phyloP scores from a whole-genome alignment of 1,140 invertebrate genomes.

The Papilio xuthus region DNA sequence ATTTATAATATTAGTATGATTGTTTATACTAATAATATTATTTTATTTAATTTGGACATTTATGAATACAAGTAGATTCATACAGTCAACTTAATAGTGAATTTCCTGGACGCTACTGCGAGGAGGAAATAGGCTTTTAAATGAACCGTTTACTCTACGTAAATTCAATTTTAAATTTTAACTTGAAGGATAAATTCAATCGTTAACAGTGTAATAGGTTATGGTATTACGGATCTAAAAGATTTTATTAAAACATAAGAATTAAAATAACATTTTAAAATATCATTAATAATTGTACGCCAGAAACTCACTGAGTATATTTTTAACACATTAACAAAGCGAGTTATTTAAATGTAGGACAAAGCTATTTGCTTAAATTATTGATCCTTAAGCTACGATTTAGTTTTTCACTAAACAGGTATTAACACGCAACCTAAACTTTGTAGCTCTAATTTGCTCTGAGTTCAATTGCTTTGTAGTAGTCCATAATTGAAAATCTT shows the following conservation, averaged over 20 bases:
- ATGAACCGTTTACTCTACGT: slow-evolving; percentile 50
- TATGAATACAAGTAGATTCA: slow-evolving; percentile 17
- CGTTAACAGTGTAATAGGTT: not conserved
- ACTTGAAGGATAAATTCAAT: slow-evolving; percentile 1
- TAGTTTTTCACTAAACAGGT: not conserved
- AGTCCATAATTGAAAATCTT: not conserved
- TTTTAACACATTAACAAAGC: not conserved
- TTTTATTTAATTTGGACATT: not conserved
- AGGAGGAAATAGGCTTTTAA: slow-evolving; percentile 51
- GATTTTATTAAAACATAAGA: not conserved
- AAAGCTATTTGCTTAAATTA: slow-evolving; percentile 6
- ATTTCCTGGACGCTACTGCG: slow-evolving; percentile 31
- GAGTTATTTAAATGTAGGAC: not conserved
- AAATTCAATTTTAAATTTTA: slow-evolving; percentile 38
- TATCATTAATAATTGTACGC: too few relatives aligned
- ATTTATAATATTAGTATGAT: too few relatives aligned
- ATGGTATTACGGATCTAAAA: not conserved
- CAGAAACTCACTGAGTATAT: too few relatives aligned
- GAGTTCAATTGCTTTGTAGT: not conserved
- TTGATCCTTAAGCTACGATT: not conserved
- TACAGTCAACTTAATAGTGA: slow-evolving; percentile 8
- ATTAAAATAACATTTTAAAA: not conserved
- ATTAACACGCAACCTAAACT: not conserved
- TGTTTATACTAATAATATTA: too few relatives aligned
- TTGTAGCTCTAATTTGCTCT: not conserved